Evolutionary conservation across 1,140 invertebrate genomes (phyloP), one percentile per base, ranked within the genome.

Genomic region (Acromyrmex heyeri): DNA sequence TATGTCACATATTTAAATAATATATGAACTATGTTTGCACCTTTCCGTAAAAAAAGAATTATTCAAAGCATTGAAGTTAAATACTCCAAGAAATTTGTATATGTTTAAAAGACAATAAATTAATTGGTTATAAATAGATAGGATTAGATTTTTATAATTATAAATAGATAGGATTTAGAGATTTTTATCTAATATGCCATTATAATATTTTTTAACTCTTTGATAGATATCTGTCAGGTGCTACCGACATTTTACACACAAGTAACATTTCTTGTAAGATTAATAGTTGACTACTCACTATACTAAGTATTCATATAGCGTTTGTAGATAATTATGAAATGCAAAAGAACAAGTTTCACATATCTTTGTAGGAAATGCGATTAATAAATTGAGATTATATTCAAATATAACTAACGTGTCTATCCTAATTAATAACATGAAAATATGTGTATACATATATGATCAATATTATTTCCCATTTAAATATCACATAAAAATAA

Each of bases 261-360:
- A 48, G 21, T 48, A 24, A 48, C 67, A 70, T 44, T 24, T 55
- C 50, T 55, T n/a, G 24, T 4, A 72, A 34, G 50, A 73, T 73
- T 73, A 30, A 73, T 73, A 30, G 10, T 73, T 18, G 10, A 55
- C 70, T 73, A 73, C 55, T 73, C 27, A 73, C 34, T 73, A 73
- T 72, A 73, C 27, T 30, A 73, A n/a, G 10, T 73, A 73, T 53
- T 50, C 16, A 27, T 24, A 30, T 27, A 55, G 10, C 27, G 18
- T 73, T 73, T n/a, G 16, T 24, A 24, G 27, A 73, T 73, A 73
- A 30, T 55, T 73, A 53, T 55, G 1, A 73, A 53, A 73, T 30
- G 24, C 8, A 73, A 73, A 73, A 30, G 8, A 73, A 10, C 50
- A 55, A 73, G 50, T 73, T 55, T 55, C 48, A 8, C 3, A n/a